Percentiles rank a stretch among this genome's conserved stretches.
Conservation (phyloP, 2,888 invertebrate species). For the Drosophila gaucha region DNA sequence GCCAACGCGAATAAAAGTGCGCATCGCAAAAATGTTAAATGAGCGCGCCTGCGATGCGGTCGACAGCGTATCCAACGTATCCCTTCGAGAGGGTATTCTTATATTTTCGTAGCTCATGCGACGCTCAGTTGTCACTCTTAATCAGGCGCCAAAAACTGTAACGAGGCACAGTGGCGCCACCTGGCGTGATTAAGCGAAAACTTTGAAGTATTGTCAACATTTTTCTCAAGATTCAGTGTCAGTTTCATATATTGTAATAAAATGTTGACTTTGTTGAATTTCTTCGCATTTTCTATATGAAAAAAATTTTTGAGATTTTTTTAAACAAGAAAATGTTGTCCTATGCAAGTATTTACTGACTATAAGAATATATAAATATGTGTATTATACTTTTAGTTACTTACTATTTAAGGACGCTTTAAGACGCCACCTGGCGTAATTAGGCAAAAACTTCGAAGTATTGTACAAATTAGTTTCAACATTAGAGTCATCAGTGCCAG, state of each 20-base stretch:
- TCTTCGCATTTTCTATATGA: too few relatives aligned
- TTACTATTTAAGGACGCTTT: too few relatives aligned
- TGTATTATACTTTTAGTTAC: too few relatives aligned
- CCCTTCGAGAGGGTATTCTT: slow-evolving; percentile 12
- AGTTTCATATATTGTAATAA: too few relatives aligned
- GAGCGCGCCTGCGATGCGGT: slow-evolving; percentile 49
- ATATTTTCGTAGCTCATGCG: slow-evolving; percentile 17
- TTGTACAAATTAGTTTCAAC: background rate
- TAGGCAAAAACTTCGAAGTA: background rate
- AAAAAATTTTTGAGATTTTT: too few relatives aligned
- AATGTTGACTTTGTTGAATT: background rate
- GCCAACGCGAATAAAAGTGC: slow-evolving; percentile 65
- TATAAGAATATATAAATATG: too few relatives aligned
- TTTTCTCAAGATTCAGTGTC: too few relatives aligned
- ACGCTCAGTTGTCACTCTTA: slow-evolving; percentile 3
- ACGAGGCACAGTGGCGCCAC: too few relatives aligned
- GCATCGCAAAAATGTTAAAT: slow-evolving; percentile 67
- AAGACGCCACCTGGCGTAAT: background rate
- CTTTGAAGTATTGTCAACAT: background rate
- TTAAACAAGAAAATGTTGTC: too few relatives aligned
- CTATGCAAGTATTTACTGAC: too few relatives aligned
- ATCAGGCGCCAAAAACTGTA: too few relatives aligned
- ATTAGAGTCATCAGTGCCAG: too few relatives aligned
- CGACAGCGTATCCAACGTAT: slow-evolving; percentile 27
- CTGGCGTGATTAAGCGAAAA: background rate